Evolutionary conservation across 2,113 vertebrate species (phyloP), one percentile per base, ranked within the genome.

Genomic region (Eptesicus fuscus): DNA sequence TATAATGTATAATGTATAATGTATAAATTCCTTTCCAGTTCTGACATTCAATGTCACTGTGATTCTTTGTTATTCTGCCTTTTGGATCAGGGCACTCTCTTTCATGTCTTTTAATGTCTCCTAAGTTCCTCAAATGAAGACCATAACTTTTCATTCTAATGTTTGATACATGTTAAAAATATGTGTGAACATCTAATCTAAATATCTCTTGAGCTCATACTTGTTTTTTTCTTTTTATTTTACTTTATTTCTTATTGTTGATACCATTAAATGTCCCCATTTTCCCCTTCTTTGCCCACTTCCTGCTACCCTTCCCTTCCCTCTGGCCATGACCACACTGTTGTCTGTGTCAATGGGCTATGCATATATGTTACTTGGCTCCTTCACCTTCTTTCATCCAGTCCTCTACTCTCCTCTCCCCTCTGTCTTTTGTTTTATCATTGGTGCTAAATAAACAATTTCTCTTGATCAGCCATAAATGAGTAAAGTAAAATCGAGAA

Each of bases 401-500:
- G 61, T 13, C 61, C 25, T 28, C 61, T 63, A 12, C 25, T 30
- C 25, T 12, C 61, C 25, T 28, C 12, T 63, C 28, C 61, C 61
- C 11, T 63, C 28, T 30, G 25, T 5, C 28, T 30, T 28, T 63
- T 32, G n/a, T 32, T 32, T 37, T 32, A 83, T 82, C 30, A 59
- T 10, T 79, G 28, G 23, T 86, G 44, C 25, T 89, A 79, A 67
- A 22, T 42, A 70, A 89, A 82, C 4, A 40, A 22, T 69, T 78
- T 74, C 70, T 82, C 59, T 40, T 83, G 37, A 63, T 87, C 40
- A 90, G 47, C 22, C 7, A 25, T 40, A 76, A 74, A 5, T 37
- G 12, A 74, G 78, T 61, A 79, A 85, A 92, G 40, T 73, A 93
- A 96, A 90, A 74, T 30, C 87, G 63, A 56, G 28, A 79, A 92